phyloP scores from a whole-genome alignment of 2,797 vertebrate genomes.

The Emydoidea blandingii region DNA sequence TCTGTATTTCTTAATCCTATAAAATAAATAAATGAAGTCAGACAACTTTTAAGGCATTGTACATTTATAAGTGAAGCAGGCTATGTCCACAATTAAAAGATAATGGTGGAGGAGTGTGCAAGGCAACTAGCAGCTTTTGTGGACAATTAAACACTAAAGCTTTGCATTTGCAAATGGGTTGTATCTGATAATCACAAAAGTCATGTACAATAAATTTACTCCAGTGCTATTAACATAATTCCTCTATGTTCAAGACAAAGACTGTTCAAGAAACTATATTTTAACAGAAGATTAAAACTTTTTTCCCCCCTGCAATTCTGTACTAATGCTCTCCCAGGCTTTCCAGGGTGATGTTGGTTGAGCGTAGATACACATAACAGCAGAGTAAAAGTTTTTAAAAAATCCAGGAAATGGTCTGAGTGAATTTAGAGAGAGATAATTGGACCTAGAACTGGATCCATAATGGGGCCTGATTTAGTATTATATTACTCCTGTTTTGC shows the following conservation, averaged over 20 bases:
- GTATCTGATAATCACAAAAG: neutral
- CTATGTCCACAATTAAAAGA: neutral
- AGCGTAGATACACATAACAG: neutral
- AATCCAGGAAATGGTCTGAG: neutral
- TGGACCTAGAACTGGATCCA: slow-evolving; percentile 12
- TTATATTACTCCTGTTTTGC: slow-evolving; percentile 43
- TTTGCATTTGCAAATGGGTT: neutral
- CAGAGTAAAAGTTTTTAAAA: neutral
- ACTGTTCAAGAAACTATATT: neutral
- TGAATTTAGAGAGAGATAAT: slow-evolving; percentile 20
- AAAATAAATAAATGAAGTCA: neutral
- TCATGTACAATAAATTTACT: neutral
- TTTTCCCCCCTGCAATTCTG: neutral
- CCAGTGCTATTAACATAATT: neutral
- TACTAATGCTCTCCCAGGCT: neutral
- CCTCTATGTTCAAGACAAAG: neutral
- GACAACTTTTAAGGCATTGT: neutral
- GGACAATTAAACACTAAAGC: neutral
- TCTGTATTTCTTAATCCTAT: neutral
- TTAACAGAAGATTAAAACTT: neutral
- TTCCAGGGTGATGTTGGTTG: neutral
- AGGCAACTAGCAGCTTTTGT: neutral
- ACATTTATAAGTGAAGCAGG: neutral
- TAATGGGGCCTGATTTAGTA: neutral
- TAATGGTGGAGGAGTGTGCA: neutral